Evolutionary conservation across 2,797 vertebrate genomes (phyloP), one percentile per base, ranked within the genome.

Genomic region (Percopsis omiscomaycus): DNA sequence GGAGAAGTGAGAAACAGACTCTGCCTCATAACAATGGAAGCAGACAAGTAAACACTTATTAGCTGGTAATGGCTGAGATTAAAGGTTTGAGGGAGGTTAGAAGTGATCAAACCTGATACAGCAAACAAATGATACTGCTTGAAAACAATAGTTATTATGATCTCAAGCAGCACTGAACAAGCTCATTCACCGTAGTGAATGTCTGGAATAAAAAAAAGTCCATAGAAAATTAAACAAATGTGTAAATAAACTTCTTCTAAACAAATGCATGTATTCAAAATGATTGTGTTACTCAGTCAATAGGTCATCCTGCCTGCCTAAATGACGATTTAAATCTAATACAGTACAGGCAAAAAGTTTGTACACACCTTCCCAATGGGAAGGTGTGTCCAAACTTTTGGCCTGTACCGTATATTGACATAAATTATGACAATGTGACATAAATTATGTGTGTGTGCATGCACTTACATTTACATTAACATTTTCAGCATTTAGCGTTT

Each of bases 91-190:
- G 47, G 49, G 60, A 75, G 64, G 59, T 58, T 59, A 52, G 48
- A 65, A 75, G 58, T 47, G 54, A 68, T 72, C 64, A 73, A 73
- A 55, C 27, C 32, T 10, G 2, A 29, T 30, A 29, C 66, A 61
- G 63, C 12, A 27, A 76, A 73, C 67, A 75, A 81, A 84, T 78
- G 69, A 81, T 71, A 51, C 66, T 72, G 71, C 51, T 78, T 67
- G 51, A 68, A 77, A 79, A 82, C 61, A 79, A 69, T 60, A 66
- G 61, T 68, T 58, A 62, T 77, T 66, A 71, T 9, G n/a, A 69
- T 64, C 62, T 67, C 60, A 13, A 62, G 70, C 59, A 69, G 70
- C 64, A 27, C 51, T 61, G 4, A 3, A 66, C 51, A 64, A 79
- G 67, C 54, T 65, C 55, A 79, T 74, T 74, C 68, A 77, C 46